Evolutionary conservation across 2,888 invertebrate genomes (phyloP).

Genomic region (Acanthacorydalis orientalis): DNA sequence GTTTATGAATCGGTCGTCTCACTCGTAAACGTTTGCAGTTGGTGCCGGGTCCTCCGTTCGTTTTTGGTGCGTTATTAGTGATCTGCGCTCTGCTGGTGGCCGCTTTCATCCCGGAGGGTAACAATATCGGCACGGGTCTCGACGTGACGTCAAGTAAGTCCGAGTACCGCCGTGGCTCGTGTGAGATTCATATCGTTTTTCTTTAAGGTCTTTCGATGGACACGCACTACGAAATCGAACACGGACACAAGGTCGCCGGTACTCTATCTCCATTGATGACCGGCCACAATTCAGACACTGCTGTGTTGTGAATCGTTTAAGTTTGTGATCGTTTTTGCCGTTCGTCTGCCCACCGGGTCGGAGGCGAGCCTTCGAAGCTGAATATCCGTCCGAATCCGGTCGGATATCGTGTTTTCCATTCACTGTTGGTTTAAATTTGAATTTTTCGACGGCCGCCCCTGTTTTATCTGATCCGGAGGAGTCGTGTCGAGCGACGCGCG

Average conservation of each 20-base stretch:
- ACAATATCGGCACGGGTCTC: constrained; percentile 26
- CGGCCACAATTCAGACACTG: constrained; percentile 20
- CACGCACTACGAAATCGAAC: constrained; percentile 67
- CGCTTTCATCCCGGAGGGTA: constrained; percentile 64
- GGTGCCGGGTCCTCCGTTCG: constrained; percentile 96
- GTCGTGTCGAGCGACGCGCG: no score
- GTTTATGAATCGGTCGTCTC: no score
- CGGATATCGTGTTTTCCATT: no score
- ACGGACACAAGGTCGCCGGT: constrained; percentile 58
- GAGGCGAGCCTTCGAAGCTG: no score
- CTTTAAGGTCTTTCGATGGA: constrained; percentile 49
- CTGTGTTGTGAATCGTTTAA: constrained; percentile 19
- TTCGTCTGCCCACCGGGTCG: no score
- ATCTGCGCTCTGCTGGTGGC: constrained; percentile 89
- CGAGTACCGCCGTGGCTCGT: background rate
- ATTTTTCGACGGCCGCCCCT: no score
- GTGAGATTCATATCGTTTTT: no score
- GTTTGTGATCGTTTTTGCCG: no score
- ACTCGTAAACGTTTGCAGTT: constrained; percentile 32
- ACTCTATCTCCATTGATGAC: constrained; percentile 64
- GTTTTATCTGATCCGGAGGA: no score
- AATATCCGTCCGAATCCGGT: no score
- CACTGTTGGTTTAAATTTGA: no score
- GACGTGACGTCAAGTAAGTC: constrained; percentile 43
- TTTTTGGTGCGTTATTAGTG: constrained; percentile 92